phyloP scores from a whole-genome alignment of 2,797 vertebrate genomes.

The Spatula clypeata region DNA sequence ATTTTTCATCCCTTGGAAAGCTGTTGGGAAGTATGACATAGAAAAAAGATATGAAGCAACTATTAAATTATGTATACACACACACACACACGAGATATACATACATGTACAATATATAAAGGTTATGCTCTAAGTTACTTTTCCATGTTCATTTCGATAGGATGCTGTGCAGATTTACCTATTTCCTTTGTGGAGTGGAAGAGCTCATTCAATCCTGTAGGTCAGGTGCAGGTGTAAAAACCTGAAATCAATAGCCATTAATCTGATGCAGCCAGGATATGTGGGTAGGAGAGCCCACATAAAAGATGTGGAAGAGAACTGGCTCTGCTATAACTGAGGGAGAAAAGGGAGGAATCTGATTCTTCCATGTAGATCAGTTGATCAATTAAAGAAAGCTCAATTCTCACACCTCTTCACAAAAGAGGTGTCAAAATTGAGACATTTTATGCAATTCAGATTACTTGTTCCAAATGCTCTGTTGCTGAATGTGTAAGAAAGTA shows the following conservation, averaged over 20 bases:
- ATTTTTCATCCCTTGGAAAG: neutral
- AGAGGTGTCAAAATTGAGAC: neutral
- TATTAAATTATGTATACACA: neutral
- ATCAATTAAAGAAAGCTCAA: neutral
- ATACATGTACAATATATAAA: neutral
- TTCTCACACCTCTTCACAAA: neutral
- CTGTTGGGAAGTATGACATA: neutral
- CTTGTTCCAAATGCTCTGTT: neutral
- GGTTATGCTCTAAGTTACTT: neutral
- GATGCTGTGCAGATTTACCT: neutral
- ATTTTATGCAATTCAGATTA: neutral
- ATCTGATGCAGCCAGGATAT: neutral
- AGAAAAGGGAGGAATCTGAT: neutral
- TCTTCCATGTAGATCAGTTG: neutral
- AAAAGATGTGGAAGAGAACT: neutral
- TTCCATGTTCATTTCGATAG: neutral
- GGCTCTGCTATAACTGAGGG: rapidly evolving
- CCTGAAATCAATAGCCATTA: neutral
- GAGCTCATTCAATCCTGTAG: neutral
- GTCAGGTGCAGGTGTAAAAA: neutral
- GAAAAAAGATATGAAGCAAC: too few relatives aligned
- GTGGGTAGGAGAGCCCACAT: neutral
- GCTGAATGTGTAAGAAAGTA: neutral
- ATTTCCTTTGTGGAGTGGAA: neutral
- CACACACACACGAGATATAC: too few relatives aligned